Conservation (phyloP, 2,797 vertebrate species). For the Lophius americanus region DNA sequence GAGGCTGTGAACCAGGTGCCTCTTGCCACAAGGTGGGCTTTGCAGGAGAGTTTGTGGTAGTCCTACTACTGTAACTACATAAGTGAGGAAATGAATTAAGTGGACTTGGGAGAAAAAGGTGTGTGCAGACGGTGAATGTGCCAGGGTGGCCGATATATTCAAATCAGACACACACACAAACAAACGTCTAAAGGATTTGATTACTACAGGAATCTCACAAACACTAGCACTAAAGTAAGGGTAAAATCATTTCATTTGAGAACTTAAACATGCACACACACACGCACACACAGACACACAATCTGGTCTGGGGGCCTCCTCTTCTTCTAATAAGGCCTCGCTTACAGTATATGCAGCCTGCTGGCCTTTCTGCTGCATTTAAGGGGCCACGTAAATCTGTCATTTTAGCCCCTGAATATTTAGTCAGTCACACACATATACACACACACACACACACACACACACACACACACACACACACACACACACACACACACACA, state of each 20-base stretch:
- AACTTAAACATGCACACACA: slow-evolving; percentile 1
- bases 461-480: slow-evolving; percentile 33
- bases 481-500: slow-evolving; percentile 14
- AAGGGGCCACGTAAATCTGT: slow-evolving; percentile 84
- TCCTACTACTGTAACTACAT: slow-evolving; percentile 64
- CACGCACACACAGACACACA: slow-evolving; percentile 20
- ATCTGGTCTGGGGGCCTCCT: slow-evolving; percentile 58
- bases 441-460: slow-evolving; percentile 27
- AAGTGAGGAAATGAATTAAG: slow-evolving; percentile 74
- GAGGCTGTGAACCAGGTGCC: slow-evolving; percentile 50
- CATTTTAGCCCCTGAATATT: slow-evolving; percentile 73
- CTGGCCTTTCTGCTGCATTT: slow-evolving; percentile 78
- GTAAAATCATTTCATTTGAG: slow-evolving; percentile 21
- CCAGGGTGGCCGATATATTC: slow-evolving; percentile 16
- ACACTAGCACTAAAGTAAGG: background rate
- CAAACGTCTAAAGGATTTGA: background rate
- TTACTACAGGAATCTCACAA: background rate
- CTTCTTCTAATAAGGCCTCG: slow-evolving; percentile 76
- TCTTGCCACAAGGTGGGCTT: slow-evolving; percentile 65
- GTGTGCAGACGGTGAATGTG: slow-evolving; percentile 29
- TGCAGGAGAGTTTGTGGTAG: slow-evolving; percentile 61
- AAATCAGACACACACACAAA: slow-evolving; percentile 9
- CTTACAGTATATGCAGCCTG: slow-evolving; percentile 75
- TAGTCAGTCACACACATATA: slow-evolving; percentile 31
- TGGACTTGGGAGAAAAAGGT: slow-evolving; percentile 54